Percentiles rank a stretch among this genome's conserved stretches.
Conservation (phyloP, 2,797 vertebrate species). For the Pangasius sanitwongsei region DNA sequence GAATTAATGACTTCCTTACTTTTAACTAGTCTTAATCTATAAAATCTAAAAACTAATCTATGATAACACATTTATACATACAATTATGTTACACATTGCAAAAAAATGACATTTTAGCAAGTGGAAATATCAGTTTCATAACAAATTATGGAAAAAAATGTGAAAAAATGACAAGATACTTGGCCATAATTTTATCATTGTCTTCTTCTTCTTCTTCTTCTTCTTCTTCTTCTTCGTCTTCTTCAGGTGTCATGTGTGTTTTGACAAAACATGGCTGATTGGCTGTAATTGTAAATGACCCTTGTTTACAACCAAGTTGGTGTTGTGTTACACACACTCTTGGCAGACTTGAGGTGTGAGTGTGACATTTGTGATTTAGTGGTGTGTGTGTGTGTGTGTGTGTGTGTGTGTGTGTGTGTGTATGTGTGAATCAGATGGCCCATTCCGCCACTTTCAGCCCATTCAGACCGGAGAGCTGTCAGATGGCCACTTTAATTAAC, state of each 20-base stretch:
- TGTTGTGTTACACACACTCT: conserved; percentile 31
- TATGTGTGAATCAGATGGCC: conserved; percentile 22
- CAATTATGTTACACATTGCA: no score
- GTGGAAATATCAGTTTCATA: no score
- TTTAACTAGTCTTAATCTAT: no score
- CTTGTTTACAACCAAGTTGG: conserved; percentile 24
- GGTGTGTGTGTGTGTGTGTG: conserved; percentile 16
- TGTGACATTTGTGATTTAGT: conserved; percentile 35
- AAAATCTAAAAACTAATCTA: no score
- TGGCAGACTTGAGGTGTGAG: conserved; percentile 23
- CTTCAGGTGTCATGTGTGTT: neutral
- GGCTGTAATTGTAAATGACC: conserved; percentile 2
- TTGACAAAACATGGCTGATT: neutral
- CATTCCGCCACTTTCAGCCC: conserved; percentile 33
- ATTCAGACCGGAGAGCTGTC: conserved; percentile 75
- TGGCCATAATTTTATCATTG: neutral
- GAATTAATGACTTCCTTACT: no score
- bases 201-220: no score
- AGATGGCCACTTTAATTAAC: conserved; percentile 78
- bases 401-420: conserved; percentile 21
- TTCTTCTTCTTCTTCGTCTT: neutral
- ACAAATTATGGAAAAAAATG: no score
- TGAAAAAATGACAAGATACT: neutral
- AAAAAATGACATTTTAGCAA: no score
- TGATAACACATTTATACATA: no score